Evolutionary conservation across 1,140 invertebrate genomes (phyloP), one percentile per base, ranked within the genome.

Genomic region (Agrilus planipennis): DNA sequence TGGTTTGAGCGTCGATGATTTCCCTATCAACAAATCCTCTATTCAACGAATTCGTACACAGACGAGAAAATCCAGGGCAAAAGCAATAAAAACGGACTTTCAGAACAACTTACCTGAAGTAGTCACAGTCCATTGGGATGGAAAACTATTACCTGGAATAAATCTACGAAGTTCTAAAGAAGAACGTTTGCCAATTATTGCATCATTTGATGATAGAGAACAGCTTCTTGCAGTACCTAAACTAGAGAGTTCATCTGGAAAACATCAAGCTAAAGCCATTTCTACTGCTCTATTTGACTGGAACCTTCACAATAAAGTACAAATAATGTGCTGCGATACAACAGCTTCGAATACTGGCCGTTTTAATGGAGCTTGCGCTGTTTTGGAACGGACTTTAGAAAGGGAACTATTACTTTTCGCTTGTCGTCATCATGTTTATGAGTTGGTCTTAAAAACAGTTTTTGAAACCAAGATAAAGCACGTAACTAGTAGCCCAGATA

Each of bases 401-500:
- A 42, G 45, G 21, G 39, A 44, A 12, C 16, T 53, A 19, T 10
- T 51, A 21, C 23, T 42, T 25, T 51, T 46, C n/a, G 35, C 39
- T 32, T 51, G 51, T 29, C 44, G 47, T 14, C 49, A 53, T 43
- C 46, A 53, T 39, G 28, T 51, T 38, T 47, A 42, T 34, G 46
- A 52, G 41, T 27, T 50, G 22, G 42, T 50, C 16, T 25, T 52
- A 19, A 50, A 47, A 50, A 16, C 14, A 36, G 46, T 46, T 7
- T 50, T 52, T 41, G 47, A 49, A 52, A 30, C 35, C 4, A 45
- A 47, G 25, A 41, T 42, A 14, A 14, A 11, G 7, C 30, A 44
- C 37, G 23, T 47, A 12, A 39, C 37, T 30, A 47, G 10, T 9
- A 49, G 16, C 35, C 38, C 37, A 27, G 25, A 47, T 40, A 42